These are phyloP conservation scores for Calonectris borealis DNA, from an alignment of 2,113 vertebrate genomes.

Conservation along the genomic window DNA sequence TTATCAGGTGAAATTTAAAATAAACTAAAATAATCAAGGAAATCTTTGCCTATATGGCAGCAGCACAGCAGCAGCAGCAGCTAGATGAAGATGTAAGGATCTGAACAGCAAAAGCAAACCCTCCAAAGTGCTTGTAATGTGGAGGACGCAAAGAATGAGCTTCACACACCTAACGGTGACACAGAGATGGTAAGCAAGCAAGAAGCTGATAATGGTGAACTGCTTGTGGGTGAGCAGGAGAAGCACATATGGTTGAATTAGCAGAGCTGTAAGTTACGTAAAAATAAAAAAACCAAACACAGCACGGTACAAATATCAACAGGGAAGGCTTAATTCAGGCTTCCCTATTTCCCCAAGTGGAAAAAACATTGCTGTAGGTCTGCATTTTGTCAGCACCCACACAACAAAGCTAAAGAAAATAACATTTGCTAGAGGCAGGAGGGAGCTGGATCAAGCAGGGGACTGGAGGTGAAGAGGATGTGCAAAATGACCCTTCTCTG, in stretches of 20 bases:
- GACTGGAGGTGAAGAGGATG: background rate
- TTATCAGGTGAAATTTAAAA: background rate
- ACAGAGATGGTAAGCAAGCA: background rate
- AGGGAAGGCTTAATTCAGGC: background rate
- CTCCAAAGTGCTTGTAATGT: background rate
- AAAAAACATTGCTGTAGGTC: background rate
- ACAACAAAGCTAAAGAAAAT: background rate
- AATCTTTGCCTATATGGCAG: background rate
- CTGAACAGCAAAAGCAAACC: background rate
- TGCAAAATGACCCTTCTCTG: background rate
- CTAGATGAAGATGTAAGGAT: background rate
- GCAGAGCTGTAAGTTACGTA: background rate
- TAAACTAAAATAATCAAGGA: background rate
- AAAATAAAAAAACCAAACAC: background rate
- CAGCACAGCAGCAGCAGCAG: background rate
- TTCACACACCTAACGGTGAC: background rate
- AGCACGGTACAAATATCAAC: background rate
- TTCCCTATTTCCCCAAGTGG: background rate
- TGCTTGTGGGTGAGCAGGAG: background rate
- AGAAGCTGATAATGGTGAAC: background rate
- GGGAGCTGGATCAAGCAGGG: background rate
- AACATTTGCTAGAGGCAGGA: background rate
- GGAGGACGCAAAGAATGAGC: background rate
- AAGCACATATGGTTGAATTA: background rate
- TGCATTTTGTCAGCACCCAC: background rate